A percentile compares a stretch with the other conserved stretches of the same genome.
Conservation (phyloP, 1,140 invertebrate genomes). For the Neodiprion pinetum region DNA sequence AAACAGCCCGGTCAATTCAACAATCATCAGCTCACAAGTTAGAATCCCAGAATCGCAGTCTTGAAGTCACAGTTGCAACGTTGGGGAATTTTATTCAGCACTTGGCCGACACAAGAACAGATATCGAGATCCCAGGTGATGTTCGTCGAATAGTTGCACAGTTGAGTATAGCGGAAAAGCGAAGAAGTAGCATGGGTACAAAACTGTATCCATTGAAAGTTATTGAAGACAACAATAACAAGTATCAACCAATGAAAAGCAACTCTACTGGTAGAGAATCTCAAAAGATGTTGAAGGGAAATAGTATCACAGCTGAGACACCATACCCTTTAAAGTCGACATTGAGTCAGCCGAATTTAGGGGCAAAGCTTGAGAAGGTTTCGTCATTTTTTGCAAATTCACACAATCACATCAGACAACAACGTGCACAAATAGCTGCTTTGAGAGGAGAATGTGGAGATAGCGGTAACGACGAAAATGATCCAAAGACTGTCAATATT, state of each 20-base stretch:
- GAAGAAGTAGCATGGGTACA: conserved; percentile 47
- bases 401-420: conserved; percentile 70
- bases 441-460: conserved; percentile 41
- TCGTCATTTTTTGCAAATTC: conserved; percentile 71
- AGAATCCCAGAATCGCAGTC: conserved; percentile 69
- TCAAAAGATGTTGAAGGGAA: conserved; percentile 43
- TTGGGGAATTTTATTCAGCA: conserved; percentile 69
- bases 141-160: conserved; percentile 71
- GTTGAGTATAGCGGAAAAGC: conserved; percentile 59
- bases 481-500: conserved; percentile 56
- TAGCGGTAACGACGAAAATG: conserved; percentile 50
- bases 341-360: conserved; percentile 60
- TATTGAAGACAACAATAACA: conserved; percentile 63
- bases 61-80: conserved; percentile 70
- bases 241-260: conserved; percentile 59
- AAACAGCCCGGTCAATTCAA: conserved; percentile 66
- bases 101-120: conserved; percentile 64
- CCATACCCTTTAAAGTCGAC: conserved; percentile 58
- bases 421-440: conserved; percentile 52
- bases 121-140: conserved; percentile 71
- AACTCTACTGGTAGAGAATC: conserved; percentile 52
- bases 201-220: conserved; percentile 63
- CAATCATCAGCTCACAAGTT: conserved; percentile 66
- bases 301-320: conserved; percentile 36
- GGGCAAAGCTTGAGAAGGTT: conserved; percentile 56